These are phyloP conservation scores for Rhagium mordax DNA, from an alignment of 2,888 invertebrate species.

Conservation along the genomic window DNA sequence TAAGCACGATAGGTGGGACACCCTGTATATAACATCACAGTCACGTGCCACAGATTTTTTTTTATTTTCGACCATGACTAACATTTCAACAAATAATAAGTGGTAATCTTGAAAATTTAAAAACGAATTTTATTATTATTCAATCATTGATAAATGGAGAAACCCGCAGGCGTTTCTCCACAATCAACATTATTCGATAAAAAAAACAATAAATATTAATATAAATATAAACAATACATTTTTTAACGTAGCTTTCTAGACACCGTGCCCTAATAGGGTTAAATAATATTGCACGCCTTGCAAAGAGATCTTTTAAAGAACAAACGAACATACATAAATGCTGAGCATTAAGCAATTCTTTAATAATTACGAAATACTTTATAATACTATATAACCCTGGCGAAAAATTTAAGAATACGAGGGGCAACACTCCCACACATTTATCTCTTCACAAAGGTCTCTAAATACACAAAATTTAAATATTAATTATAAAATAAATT, in stretches of 20 bases:
- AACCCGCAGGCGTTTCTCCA: not conserved
- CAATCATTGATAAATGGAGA: not conserved
- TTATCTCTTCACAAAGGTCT: slow-evolving; percentile 49
- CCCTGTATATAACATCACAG: not conserved
- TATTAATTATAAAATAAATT: slow-evolving; percentile 40
- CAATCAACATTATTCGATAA: not conserved
- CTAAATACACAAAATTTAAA: slow-evolving; percentile 34
- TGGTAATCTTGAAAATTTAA: not conserved
- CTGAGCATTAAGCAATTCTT: slow-evolving; percentile 47
- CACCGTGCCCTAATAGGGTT: slow-evolving; percentile 30
- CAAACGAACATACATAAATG: slow-evolving; percentile 43
- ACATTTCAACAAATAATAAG: not conserved
- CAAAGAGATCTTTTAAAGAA: slow-evolving; percentile 50
- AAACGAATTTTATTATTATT: not conserved
- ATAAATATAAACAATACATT: not conserved
- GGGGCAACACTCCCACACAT: not conserved
- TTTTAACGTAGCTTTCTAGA: slow-evolving; percentile 3
- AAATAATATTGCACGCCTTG: slow-evolving; percentile 56
- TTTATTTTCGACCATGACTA: not conserved
- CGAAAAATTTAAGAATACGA: slow-evolving; percentile 27
- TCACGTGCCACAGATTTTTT: not conserved
- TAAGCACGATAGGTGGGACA: too few relatives aligned
- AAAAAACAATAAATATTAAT: not conserved
- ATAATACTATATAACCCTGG: slow-evolving; percentile 52
- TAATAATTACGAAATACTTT: slow-evolving; percentile 41